Conservation (phyloP, 2,797 vertebrate genomes). For the Rhincodon typus region DNA sequence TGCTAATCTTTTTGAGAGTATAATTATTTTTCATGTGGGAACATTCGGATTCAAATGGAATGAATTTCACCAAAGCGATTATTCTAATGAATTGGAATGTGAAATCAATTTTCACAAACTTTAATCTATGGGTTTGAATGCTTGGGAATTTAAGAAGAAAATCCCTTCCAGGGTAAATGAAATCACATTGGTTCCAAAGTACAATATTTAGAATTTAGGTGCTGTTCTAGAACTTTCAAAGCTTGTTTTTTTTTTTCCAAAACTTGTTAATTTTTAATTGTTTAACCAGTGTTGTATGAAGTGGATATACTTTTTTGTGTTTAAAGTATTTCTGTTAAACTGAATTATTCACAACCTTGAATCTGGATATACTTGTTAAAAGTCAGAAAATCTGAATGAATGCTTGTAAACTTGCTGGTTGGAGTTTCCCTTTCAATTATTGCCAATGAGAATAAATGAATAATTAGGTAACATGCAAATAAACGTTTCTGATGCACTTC, state of each 20-base stretch:
- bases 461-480: neutral
- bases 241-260: no score
- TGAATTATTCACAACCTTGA: slow-evolving; percentile 9
- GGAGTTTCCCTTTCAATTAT: neutral
- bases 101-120: no score
- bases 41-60: neutral
- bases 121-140: neutral
- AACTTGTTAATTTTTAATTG: neutral
- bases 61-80: neutral
- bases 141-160: neutral
- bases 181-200: neutral
- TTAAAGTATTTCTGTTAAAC: no score
- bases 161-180: neutral
- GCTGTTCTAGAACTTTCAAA: neutral
- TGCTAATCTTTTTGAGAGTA: no score
- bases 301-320: neutral
- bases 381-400: neutral
- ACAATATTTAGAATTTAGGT: neutral
- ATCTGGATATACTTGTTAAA: neutral
- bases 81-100: no score
- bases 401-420: neutral
- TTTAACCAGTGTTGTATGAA: neutral
- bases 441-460: neutral
- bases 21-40: neutral
- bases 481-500: neutral